A percentile compares a stretch with the other conserved stretches of the same genome.
These are phyloP conservation scores for Menidia menidia DNA, from an alignment of 2,797 vertebrate species.

Conservation along the genomic window DNA sequence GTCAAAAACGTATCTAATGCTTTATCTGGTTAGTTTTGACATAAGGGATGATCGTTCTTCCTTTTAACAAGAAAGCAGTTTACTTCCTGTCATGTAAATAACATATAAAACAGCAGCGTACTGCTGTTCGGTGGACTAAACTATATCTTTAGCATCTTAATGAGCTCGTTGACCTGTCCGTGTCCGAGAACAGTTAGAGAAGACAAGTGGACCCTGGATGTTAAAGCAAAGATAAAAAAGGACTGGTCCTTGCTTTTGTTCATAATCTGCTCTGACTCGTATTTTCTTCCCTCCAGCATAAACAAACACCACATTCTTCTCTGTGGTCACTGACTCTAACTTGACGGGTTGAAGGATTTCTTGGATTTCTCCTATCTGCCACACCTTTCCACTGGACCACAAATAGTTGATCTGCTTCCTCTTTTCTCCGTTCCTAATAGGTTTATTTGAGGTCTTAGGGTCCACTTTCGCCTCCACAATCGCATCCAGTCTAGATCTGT, in stretches of 20 bases:
- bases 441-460: fast-evolving
- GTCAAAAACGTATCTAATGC: background rate
- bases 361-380: slow-evolving; percentile 23
- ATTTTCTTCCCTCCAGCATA: slow-evolving; percentile 3
- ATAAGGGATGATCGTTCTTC: background rate
- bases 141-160: background rate
- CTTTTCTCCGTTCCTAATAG: fast-evolving
- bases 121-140: background rate
- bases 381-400: slow-evolving; percentile 22
- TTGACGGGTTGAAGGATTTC: slow-evolving; percentile 29
- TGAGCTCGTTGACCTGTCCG: background rate
- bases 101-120: background rate
- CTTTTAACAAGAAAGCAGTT: background rate
- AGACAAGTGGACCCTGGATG: slow-evolving; percentile 45
- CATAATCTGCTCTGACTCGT: fast-evolving
- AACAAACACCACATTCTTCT: background rate
- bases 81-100: background rate
- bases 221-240: slow-evolving; percentile 49
- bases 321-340: fast-evolving
- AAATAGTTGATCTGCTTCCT: fast-evolving
- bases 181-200: background rate
- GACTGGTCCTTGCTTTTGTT: fast-evolving
- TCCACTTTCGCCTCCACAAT: slow-evolving; percentile 17
- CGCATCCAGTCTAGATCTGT: slow-evolving; percentile 49
- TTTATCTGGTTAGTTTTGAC: background rate